A percentile compares a stretch with the other conserved stretches of the same genome.
phyloP scores from a whole-genome alignment of 2,797 vertebrate genomes.

The Poliocrania exsul region DNA sequence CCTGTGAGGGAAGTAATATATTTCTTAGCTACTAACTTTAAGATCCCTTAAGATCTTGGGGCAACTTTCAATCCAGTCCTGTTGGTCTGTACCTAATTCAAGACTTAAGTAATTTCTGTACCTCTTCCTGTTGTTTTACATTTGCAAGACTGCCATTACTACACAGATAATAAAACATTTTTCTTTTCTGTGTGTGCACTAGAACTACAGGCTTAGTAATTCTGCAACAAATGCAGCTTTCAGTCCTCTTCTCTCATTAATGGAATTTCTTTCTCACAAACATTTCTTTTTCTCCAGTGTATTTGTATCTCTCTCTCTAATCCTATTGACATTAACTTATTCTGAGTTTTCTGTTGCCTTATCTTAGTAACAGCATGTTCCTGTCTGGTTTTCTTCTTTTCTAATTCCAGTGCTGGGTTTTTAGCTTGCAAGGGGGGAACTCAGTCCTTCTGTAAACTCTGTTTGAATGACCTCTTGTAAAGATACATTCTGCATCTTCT shows the following conservation, averaged over 20 bases:
- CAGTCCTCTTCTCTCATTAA: neutral
- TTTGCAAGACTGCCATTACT: neutral
- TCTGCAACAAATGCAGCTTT: neutral
- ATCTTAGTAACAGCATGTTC: constrained; percentile 31
- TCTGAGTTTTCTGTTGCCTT: constrained; percentile 28
- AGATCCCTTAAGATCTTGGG: neutral
- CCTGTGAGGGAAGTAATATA: neutral
- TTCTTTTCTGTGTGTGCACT: neutral
- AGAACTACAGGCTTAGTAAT: neutral
- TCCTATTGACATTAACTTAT: constrained; percentile 30
- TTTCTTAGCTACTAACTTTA: neutral
- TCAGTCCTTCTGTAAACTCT: neutral
- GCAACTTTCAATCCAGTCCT: neutral
- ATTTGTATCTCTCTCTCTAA: constrained; percentile 21
- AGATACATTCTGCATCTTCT: neutral
- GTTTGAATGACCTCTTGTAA: constrained; percentile 9
- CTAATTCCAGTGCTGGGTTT: neutral
- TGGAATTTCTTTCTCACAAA: neutral
- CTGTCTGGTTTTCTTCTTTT: constrained; percentile 31
- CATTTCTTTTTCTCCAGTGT: constrained; percentile 6
- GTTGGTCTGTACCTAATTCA: neutral
- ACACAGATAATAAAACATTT: neutral
- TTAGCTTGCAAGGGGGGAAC: neutral
- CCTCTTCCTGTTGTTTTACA: neutral
- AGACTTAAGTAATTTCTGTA: neutral